Base-by-base conservation (phyloP, 2,888 invertebrate genomes). In the Cylloceria caligata region DNA sequence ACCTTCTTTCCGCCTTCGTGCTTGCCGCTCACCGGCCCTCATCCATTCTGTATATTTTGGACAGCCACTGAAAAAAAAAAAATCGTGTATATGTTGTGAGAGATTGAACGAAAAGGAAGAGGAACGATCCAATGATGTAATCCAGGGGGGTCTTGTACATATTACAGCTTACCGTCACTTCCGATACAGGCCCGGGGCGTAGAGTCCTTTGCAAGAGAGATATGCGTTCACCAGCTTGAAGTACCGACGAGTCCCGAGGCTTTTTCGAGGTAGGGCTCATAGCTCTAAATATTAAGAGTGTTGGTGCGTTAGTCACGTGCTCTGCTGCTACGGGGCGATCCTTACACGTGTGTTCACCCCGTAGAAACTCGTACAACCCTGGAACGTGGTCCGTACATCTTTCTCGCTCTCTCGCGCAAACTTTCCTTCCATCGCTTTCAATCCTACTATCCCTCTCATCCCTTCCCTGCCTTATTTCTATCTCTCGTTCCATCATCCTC, bases 311-410 rank as follows among this genome's bases (percentile, higher is more conserved):
- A 42, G 45, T 57, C 71, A 57, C 57, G 30, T 34, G 30, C 45
- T 36, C 24, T 7, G 16, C 16, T 5, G 24, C 69, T 16, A 16
- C 11, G 55, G 69, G 55, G 55, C 36, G 69, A 55, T 52, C 69
- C n/a, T n/a, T 27, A 24, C 11, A 19, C 24, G 36, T 55, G 69
- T 57, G 69, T 71, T 71, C 57, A 57, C 71, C 57, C 71, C 57
- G 39, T 57, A 27, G 21, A 69, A 52, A 39, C 52, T 19, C 36
- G 36, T 71, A 30, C 71, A 57, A 71, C 71, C 71, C 71, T 71
- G 71, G 55, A 71, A 19, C 42, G 30, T 45, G 57, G 27, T 42
- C 39, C 30, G 64, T 24, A 34, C 16, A 24, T 52, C 11, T 24
- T 16, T 36, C 34, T 45, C 52, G 24, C 39, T 55, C 47, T 16